Evolutionary conservation across 2,797 vertebrate genomes (phyloP), one percentile per base, ranked within the genome.

Genomic region (Chloroceryle inda): DNA sequence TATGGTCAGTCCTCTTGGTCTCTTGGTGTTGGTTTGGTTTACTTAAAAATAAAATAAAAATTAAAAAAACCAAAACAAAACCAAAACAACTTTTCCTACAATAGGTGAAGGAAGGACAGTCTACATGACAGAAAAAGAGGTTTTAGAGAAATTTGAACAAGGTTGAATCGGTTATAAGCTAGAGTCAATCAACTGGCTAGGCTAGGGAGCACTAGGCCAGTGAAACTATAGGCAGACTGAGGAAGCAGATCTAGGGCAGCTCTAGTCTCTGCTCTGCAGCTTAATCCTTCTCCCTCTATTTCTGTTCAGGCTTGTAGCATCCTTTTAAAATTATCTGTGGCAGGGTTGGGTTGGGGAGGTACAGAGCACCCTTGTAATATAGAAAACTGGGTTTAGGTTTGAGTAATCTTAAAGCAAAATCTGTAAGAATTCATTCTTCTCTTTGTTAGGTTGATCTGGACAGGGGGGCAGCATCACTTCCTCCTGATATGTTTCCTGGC

Each of bases 401-500:
- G 73, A 84, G 50, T 78, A 59, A 78, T 78, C 55, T 75, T 40
- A 88, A 79, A 79, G 38, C 21, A 68, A 80, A 88, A 91, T 24
- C 52, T 27, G 0, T 55, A 75, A 92, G 40, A 85, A 74, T 63
- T 66, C 17, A 76, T 90, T 94, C 38, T 63, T 71, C 27, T 83
- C 49, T 92, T 73, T 6, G 18, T 77, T 63, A 88, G 37, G 17
- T 67, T 84, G 79, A 44, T 94, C 62, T 84, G 88, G 83, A 90
- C 31, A 77, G 72, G 27, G 55, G 59, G 26, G 27, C 58, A 96
- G 49, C 63, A 90, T 90, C 83, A 61, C 71, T 96, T 94, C 92
- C 93, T 95, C 52, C 49, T 94, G 59, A 61, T 88, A 47, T 49
- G 71, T 73, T 96, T 95, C 95, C 95, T 94, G 95, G 80, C 74